Evolutionary conservation across 92 coral and sea anemone species (phyloP), one percentile per base, ranked within the genome.

Genomic region (Palythoa grandis): DNA sequence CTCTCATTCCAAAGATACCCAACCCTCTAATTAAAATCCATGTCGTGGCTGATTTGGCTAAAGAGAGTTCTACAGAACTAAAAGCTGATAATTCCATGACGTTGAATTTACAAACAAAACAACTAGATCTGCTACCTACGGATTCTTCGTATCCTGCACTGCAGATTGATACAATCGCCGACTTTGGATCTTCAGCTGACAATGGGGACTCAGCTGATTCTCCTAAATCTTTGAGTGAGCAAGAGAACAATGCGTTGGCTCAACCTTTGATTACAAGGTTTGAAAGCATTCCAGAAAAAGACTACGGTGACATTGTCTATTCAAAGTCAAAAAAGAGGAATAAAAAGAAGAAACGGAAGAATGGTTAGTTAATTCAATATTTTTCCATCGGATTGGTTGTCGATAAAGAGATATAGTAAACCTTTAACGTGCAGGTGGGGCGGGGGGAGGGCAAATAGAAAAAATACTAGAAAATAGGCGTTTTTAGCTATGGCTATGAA

Each of bases 231-330:
- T 13, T 13, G n/a, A 35, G 13, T 1, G 69, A 43, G 17, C 37
- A 43, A 37, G 52, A 57, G 57, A 35, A 10, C 22, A 40, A 61
- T 17, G 47, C 22, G 3, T 3, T 70, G 3, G 70, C 78, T 11
- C 71, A 52, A 47, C 82, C 84, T 54, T 82, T 63, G 23, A 76
- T 83, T 66, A 57, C 70, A 53, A 94, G 88, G 77, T 84, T 90
- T 25, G 91, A 92, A 61, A 84, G 86, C 50, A 92, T 90, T 38
- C 78, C 87, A 12, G 88, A 90, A n/a, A 92, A 92, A 70, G 98
- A 94, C 78, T 94, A 88, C 70, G 96, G 93, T 37, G 99, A 95
- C 60, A 94, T 96, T 73, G 99, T 96, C 63, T 96, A 95, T 71
- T 78, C 92, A 5, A 87, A 75, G 50, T 82, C 56, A 67, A 89